These are phyloP conservation scores for Gasterosteus nipponicus DNA, from an alignment of 2,113 vertebrate species.

Conservation along the genomic window DNA sequence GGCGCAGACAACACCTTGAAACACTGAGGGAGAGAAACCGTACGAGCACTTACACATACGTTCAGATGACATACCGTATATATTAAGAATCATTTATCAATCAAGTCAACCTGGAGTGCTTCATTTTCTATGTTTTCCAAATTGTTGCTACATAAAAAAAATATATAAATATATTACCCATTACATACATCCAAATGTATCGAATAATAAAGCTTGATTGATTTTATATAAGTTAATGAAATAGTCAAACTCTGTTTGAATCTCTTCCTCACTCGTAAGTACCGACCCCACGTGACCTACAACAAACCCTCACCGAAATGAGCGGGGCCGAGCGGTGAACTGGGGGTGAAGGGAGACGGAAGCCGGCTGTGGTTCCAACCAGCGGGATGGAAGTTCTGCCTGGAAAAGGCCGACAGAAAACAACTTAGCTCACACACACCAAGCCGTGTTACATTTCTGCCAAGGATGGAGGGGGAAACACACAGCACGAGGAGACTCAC, in stretches of 20 bases:
- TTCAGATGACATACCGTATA: neutral
- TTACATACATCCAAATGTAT: neutral
- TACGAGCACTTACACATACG: neutral
- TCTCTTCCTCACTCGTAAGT: neutral
- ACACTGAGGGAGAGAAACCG: constrained; percentile 71
- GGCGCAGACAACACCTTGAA: constrained; percentile 85
- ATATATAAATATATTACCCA: too few species aligned
- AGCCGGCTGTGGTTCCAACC: constrained; percentile 57
- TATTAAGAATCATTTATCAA: neutral
- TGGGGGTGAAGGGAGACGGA: constrained; percentile 79
- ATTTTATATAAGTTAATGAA: neutral
- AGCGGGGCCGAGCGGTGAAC: constrained; percentile 79
- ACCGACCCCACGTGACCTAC: neutral
- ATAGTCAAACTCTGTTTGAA: neutral
- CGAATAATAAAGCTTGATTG: neutral
- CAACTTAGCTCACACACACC: neutral
- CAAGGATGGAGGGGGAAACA: neutral
- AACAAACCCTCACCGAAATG: constrained; percentile 86
- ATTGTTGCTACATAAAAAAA: neutral
- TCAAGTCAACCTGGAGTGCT: neutral
- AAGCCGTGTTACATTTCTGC: neutral
- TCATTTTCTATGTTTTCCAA: neutral
- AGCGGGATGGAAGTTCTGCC: constrained; percentile 58
- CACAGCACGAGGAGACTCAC: neutral
- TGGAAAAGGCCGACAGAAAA: constrained; percentile 30